Percentiles rank a stretch among this genome's conserved stretches.
Conservation (phyloP, 2,113 vertebrate species). For the Carlito syrichta region DNA sequence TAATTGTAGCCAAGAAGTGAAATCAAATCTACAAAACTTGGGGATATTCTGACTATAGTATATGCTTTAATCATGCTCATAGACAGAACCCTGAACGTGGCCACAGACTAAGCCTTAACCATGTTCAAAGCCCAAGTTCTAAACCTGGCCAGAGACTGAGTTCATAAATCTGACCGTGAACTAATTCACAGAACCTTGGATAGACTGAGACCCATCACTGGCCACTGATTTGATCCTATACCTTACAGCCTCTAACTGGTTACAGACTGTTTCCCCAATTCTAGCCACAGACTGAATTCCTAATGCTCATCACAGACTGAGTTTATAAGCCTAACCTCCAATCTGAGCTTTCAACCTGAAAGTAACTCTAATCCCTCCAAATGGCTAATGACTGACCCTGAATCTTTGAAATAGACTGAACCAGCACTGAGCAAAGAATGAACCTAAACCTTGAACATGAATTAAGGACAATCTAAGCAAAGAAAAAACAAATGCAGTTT, state of each 20-base stretch:
- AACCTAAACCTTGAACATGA: background rate
- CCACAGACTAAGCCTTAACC: conserved; percentile 9
- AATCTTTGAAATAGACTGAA: no score
- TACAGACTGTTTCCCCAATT: background rate
- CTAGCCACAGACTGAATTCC: background rate
- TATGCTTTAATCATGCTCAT: conserved; percentile 21
- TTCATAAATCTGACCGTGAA: background rate
- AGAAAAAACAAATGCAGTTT: background rate
- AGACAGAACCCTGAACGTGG: background rate
- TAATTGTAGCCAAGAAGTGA: conserved; percentile 53
- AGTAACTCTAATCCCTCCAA: conserved; percentile 1
- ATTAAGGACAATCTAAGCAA: background rate
- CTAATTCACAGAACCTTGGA: background rate
- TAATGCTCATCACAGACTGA: conserved; percentile 20
- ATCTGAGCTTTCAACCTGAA: conserved; percentile 12
- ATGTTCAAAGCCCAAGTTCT: conserved; percentile 24
- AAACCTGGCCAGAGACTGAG: background rate
- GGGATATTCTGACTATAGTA: conserved; percentile 14
- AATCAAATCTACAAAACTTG: conserved; percentile 53
- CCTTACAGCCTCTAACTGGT: background rate
- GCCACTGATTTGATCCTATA: background rate
- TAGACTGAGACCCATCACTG: background rate
- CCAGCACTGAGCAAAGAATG: background rate
- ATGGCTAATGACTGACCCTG: background rate
- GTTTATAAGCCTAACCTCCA: background rate